These are phyloP conservation scores for Aurelia sp. DNA, from an alignment of 30 jellyfish, hydroid and myxozoan genomes.

Conservation along the genomic window DNA sequence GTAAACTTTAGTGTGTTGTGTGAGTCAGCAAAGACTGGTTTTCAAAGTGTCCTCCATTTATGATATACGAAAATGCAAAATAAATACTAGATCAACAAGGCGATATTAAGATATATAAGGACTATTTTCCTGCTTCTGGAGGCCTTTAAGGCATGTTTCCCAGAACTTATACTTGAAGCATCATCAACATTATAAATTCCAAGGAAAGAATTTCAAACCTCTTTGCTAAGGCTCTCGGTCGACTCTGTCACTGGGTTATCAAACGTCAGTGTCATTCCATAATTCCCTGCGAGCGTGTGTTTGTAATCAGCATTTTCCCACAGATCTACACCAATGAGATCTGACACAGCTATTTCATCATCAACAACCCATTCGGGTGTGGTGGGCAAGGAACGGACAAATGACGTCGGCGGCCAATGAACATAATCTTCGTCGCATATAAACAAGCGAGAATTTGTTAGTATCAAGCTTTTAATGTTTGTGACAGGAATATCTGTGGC, in stretches of 20 bases:
- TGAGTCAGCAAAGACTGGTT: too few relatives aligned
- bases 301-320: constrained; percentile 70
- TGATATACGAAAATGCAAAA: too few relatives aligned
- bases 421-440: constrained; percentile 95
- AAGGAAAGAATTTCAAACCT: constrained; percentile 17
- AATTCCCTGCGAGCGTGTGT: constrained; percentile 58
- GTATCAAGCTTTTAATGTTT: constrained; percentile 65
- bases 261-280: constrained; percentile 76
- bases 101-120: too few relatives aligned
- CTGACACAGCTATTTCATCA: constrained; percentile 66
- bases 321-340: constrained; percentile 80
- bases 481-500: constrained; percentile 61
- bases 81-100: too few relatives aligned
- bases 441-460: constrained; percentile 82
- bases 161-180: too few relatives aligned
- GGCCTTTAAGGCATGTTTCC: too few relatives aligned
- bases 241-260: constrained; percentile 51
- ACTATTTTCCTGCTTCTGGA: too few relatives aligned
- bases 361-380: constrained; percentile 98
- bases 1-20: too few relatives aligned
- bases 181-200: too few relatives aligned
- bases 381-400: constrained; percentile 68
- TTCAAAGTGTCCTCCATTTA: too few relatives aligned
- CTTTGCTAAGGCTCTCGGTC: constrained; percentile 31
- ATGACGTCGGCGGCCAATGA: constrained; percentile 96